Base-by-base conservation (phyloP, 2,888 invertebrate genomes). In the Boloria euphrosyne region DNA sequence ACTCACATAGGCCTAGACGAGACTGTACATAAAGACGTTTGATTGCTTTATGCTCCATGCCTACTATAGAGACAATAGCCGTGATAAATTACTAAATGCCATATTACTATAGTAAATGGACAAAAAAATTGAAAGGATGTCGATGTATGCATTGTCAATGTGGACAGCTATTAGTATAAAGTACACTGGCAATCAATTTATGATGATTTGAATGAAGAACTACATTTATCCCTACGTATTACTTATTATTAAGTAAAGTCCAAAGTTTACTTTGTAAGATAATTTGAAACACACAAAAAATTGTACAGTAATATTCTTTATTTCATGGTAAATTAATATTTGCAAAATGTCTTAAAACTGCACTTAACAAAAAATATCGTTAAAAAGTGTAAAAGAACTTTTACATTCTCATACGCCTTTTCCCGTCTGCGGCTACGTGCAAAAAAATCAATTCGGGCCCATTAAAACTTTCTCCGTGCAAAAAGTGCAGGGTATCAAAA, bases 1-100 rank as follows among this genome's bases (percentile, higher is more conserved):
- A 76, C 76, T 67, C 69, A 78, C 71, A 73, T 75, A 80, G 80
- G 80, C 81, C 79, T 72, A 66, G 75, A 73, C 73, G 67, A 75
- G 73, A 73, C 71, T 69, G 68, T 72, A 74, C 74, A 80, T 79
- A 75, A 75, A 77, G 72, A 78, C 75, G 71, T 72, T 73, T 77
- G 80, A 82, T 82, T 80, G 78, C 76, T 75, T 76, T 76, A 75
- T 77, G 75, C 44, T 46, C 57, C 51, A 59, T 47, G 59, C 65
- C 52, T 63, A 22, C 52, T 47, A 38, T 47, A 31, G 31, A 54
- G 58, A 78, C 78, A 82, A 79, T 75, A 73, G 76, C 74, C 74
- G 73, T 78, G 78, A 82, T 83, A 75, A 79, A 82, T 83, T 74
- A 74, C 68, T 72, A 70, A 72, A 65, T 62, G 61, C 72, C 52